phyloP scores from a whole-genome alignment of 2,113 vertebrate genomes.

The Sula dactylatra region DNA sequence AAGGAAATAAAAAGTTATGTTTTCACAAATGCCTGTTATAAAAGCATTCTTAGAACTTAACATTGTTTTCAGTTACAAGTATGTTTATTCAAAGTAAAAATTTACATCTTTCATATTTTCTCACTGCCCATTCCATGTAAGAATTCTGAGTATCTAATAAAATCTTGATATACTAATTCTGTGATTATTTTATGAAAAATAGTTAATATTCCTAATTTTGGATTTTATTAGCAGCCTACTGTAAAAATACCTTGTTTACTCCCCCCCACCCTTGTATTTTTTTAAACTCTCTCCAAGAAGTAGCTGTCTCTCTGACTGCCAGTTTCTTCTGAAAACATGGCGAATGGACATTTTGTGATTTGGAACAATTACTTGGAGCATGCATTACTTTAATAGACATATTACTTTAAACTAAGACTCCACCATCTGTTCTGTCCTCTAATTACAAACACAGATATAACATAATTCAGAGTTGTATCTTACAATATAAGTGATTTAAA shows the following conservation, averaged over 20 bases:
- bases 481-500: neutral
- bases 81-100: neutral
- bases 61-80: neutral
- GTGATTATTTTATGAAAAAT: neutral
- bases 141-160: neutral
- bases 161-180: neutral
- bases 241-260: rapidly evolving
- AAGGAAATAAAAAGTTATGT: neutral
- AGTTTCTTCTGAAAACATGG: neutral
- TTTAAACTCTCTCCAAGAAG: neutral
- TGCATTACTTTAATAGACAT: conserved; percentile 25
- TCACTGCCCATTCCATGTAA: neutral
- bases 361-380: neutral
- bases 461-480: neutral
- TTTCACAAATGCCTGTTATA: neutral
- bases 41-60: neutral
- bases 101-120: neutral
- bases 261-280: no score
- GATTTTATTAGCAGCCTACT: neutral
- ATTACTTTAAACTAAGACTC: neutral
- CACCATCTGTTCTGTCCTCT: conserved; percentile 8
- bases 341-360: neutral
- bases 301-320: neutral
- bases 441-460: neutral
- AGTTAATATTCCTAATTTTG: neutral